Percentiles rank a stretch among this genome's conserved stretches.
Evolutionary conservation across 2,797 vertebrate genomes (phyloP).

Genomic region (Sus cebifrons): DNA sequence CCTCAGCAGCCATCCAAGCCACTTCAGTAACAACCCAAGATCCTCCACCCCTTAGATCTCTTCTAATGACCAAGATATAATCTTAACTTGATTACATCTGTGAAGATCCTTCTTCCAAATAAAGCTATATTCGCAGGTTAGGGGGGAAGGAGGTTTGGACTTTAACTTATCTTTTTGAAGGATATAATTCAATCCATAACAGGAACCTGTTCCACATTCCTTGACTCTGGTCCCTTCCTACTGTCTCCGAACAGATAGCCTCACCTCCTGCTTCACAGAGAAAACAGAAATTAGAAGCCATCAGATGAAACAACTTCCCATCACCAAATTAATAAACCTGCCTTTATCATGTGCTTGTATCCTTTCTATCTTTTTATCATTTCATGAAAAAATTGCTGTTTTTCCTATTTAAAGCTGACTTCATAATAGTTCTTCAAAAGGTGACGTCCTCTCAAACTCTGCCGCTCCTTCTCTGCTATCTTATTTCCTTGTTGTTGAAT

Average conservation of each 20-base stretch:
- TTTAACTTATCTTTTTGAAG: neutral
- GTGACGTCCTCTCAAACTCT: constrained; percentile 39
- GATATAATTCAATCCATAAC: neutral
- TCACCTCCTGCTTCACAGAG: constrained; percentile 11
- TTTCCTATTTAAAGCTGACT: constrained; percentile 15
- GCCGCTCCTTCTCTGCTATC: neutral
- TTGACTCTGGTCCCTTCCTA: constrained; percentile 30
- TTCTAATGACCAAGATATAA: too few relatives aligned
- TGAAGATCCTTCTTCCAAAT: neutral
- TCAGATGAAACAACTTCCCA: constrained; percentile 1
- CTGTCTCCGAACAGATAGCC: neutral
- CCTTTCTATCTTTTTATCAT: neutral
- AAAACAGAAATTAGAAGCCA: constrained; percentile 30
- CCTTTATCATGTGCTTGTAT: neutral
- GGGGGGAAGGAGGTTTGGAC: neutral
- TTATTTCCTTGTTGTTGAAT: neutral
- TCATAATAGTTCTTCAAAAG: constrained; percentile 25
- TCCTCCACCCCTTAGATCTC: too few relatives aligned
- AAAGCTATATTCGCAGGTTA: neutral
- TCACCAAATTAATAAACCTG: neutral
- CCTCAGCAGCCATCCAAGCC: too few relatives aligned
- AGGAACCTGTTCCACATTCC: neutral
- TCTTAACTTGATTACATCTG: neutral
- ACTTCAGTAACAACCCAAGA: too few relatives aligned
- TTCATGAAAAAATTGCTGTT: neutral